A percentile compares a stretch with the other conserved stretches of the same genome.
Conservation (phyloP, 2,888 invertebrate genomes). For the Ornithoptera alexandrae region DNA sequence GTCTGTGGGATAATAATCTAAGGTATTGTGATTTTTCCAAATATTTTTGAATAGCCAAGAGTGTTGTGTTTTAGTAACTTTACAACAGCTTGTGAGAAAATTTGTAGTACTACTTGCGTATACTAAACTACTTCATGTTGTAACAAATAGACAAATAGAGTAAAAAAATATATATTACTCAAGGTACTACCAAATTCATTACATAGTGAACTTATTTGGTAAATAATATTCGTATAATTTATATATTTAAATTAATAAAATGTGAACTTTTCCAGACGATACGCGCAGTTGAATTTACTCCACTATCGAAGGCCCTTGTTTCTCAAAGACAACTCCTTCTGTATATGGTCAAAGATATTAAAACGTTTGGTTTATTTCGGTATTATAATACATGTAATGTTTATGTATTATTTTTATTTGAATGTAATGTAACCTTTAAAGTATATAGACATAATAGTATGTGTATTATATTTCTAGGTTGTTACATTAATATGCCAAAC, state of each 20-base stretch:
- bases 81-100: no score
- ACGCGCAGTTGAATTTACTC: not conserved
- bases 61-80: no score
- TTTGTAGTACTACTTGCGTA: no score
- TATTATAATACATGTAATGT: not conserved
- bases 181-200: not conserved
- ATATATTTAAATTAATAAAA: not conserved
- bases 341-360: slow-evolving; percentile 2
- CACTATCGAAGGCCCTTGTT: slow-evolving; percentile 3
- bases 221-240: not conserved
- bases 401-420: not conserved
- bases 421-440: not conserved
- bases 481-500: not conserved
- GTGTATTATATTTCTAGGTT: not conserved
- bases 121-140: not conserved
- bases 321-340: slow-evolving; percentile 8
- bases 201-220: not conserved
- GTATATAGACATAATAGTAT: not conserved
- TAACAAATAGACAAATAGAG: not conserved
- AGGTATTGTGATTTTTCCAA: no score
- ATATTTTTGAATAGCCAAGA: no score
- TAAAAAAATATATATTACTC: not conserved
- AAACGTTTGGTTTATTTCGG: not conserved
- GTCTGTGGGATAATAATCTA: no score
- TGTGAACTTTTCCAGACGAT: slow-evolving; percentile 1